phyloP scores from a whole-genome alignment of 1,140 invertebrate genomes.

The Drosophila prosaltans region DNA sequence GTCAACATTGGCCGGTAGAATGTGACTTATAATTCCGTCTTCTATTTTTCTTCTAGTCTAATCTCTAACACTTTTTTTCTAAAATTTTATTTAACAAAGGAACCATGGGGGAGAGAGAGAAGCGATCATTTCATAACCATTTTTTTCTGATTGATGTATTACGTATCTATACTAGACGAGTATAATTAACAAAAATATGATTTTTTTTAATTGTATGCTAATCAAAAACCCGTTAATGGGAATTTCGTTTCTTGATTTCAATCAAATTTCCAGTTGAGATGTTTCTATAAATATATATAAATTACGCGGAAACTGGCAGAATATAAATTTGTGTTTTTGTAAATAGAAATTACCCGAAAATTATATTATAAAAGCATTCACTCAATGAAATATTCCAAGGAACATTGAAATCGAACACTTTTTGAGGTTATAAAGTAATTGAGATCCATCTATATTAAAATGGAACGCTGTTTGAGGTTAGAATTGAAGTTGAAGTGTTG shows the following conservation, averaged over 20 bases:
- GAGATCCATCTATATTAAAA: too few species aligned
- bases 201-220: neutral
- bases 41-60: neutral
- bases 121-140: constrained; percentile 3
- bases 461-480: too few species aligned
- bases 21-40: neutral
- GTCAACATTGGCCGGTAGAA: neutral
- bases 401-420: too few species aligned
- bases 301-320: neutral
- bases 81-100: neutral
- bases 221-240: constrained; percentile 4
- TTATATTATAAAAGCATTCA: too few species aligned
- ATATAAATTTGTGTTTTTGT: too few species aligned
- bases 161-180: neutral
- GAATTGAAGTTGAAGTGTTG: too few species aligned
- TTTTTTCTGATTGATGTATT: constrained; percentile 3
- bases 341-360: too few species aligned
- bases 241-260: neutral
- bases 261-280: constrained; percentile 2
- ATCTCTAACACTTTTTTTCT: constrained; percentile 5
- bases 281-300: neutral
- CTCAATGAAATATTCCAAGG: too few species aligned
- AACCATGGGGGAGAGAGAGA: neutral
- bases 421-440: too few species aligned
- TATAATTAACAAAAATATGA: constrained; percentile 8